Percentiles rank a stretch among this genome's conserved stretches.
These are phyloP conservation scores for Ariolimax columbianus DNA, from an alignment of 2,888 invertebrate species.

Conservation along the genomic window DNA sequence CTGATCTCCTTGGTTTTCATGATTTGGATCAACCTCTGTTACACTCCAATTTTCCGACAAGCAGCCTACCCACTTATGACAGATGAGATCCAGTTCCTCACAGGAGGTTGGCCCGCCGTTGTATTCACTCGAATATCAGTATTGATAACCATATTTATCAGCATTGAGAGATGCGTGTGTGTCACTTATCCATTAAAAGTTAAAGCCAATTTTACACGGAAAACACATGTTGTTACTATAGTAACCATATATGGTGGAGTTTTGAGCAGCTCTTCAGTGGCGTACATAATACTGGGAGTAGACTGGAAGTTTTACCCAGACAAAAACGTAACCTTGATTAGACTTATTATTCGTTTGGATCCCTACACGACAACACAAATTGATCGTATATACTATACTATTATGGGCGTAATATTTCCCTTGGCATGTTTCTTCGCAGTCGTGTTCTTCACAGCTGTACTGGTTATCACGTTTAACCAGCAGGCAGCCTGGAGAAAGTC, in stretches of 20 bases:
- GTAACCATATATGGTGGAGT: not conserved
- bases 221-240: not conserved
- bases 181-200: conserved; percentile 14
- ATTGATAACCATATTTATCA: conserved; percentile 17
- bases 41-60: not conserved
- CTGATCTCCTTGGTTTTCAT: not conserved
- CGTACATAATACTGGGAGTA: not conserved
- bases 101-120: not conserved
- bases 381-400: not conserved
- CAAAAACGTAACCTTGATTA: not conserved
- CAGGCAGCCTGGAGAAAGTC: conserved; percentile 3
- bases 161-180: conserved; percentile 13
- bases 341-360: not conserved
- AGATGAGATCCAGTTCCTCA: not conserved
- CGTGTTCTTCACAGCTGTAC: not conserved
- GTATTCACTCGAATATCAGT: conserved; percentile 17
- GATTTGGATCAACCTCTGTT: conserved; percentile 5
- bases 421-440: not conserved
- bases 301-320: conserved; percentile 16
- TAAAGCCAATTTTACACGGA: not conserved
- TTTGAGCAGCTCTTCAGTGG: not conserved
- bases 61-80: not conserved
- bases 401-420: conserved; percentile 16
- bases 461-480: not conserved
- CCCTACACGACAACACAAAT: not conserved